phyloP scores from a whole-genome alignment of 2,888 invertebrate species.

The Protodeltote pygarga region DNA sequence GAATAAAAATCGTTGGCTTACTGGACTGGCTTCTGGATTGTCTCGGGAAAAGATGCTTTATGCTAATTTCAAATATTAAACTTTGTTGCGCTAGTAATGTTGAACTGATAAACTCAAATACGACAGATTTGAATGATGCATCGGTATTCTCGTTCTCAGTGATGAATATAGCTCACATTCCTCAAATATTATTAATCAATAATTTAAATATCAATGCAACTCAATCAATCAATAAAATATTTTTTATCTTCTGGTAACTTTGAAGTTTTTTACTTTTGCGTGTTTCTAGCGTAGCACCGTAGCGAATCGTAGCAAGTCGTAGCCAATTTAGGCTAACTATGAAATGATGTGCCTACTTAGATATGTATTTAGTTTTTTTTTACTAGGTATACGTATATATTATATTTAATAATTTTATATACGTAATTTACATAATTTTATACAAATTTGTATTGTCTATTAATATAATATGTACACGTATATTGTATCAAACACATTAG shows the following conservation, averaged over 20 bases:
- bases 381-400: too few relatives aligned
- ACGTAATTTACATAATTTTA: neutral
- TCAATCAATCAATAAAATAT: neutral
- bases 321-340: too few relatives aligned
- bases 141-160: slow-evolving; percentile 22
- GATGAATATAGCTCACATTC: slow-evolving; percentile 20
- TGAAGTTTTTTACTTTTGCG: too few relatives aligned
- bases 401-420: too few relatives aligned
- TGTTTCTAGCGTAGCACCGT: too few relatives aligned
- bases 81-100: slow-evolving; percentile 33
- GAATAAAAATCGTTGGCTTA: too few relatives aligned
- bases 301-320: too few relatives aligned
- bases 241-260: neutral
- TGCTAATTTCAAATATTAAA: too few relatives aligned
- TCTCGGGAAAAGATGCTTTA: too few relatives aligned
- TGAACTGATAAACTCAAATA: slow-evolving; percentile 50
- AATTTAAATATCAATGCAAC: neutral
- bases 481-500: slow-evolving; percentile 23
- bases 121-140: slow-evolving; percentile 58
- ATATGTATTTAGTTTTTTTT: too few relatives aligned
- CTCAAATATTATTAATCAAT: neutral
- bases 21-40: too few relatives aligned
- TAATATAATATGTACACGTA: slow-evolving; percentile 2
- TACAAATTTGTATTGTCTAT: neutral
- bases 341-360: too few relatives aligned